Evolutionary conservation across 1,140 invertebrate species (phyloP), one percentile per base, ranked within the genome.

Genomic region (Drosophila pruinosa): DNA sequence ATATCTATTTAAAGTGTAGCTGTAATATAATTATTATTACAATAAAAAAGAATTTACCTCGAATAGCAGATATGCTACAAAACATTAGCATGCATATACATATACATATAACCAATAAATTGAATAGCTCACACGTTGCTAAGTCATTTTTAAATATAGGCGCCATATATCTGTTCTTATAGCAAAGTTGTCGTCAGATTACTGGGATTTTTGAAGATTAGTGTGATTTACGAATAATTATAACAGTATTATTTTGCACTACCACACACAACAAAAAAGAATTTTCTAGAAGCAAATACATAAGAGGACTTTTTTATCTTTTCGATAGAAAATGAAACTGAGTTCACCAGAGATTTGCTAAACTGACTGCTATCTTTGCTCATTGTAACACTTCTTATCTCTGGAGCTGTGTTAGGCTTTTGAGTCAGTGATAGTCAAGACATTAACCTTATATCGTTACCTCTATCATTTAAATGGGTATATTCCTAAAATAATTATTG

Each of bases 1-100:
- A 28, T 59, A 34, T 52, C 41, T 41, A 48, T 58, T 58, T 38
- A 57, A 58, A 47, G 28, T 43, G 15, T 31, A 24, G 43, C 21
- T 24, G 43, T 45, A 45, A 12, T 45, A 24, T n/a, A 45, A 6
- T 45, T n/a, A 2, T 21, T 24, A 5, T 4, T 12, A 45, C n/a
- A 45, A 45, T 22, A 21, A 21, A 10, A 14, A 19, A 59, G 3
- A 12, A 12, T 6, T 34, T 4, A 2, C 2, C 10, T 15, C 62
- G 52, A 47, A 47, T 4, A 4, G 8, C 21, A 22, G 8, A 47
- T 34, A 24, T 56, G 28, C 50, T 54, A 12, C 3, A 4, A 7
- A 26, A 6, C 31, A 34, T n/a, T 12, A 31, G 26, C 10, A n/a
- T n/a, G n/a, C 10, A n/a, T 10, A 31, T n/a, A n/a, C n/a, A n/a